A percentile compares a stretch with the other conserved stretches of the same genome.
phyloP scores from a whole-genome alignment of 2,113 vertebrate species.

The Accipiter virgatus region DNA sequence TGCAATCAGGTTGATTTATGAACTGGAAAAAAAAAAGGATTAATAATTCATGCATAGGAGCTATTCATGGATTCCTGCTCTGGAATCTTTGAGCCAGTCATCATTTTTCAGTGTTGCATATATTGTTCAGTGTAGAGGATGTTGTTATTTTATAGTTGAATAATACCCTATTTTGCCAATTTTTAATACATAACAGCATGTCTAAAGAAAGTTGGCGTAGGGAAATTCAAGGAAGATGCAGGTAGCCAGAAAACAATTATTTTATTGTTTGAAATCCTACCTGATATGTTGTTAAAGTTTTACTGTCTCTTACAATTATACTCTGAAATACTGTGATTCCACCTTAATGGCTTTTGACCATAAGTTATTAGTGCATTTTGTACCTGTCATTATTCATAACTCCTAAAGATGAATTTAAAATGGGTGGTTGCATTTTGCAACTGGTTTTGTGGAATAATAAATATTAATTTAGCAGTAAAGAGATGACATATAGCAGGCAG shows the following conservation, averaged over 20 bases:
- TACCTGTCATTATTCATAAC: not conserved
- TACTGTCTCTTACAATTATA: not conserved
- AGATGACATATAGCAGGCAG: not conserved
- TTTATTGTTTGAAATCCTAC: not conserved
- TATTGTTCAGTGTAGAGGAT: not conserved
- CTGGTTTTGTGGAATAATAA: not conserved
- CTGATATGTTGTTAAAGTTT: not conserved
- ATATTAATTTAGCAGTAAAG: not conserved
- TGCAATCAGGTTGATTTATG: not conserved
- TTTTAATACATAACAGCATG: not conserved
- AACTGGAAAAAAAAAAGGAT: not conserved
- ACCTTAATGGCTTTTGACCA: not conserved
- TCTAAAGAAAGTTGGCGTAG: not conserved
- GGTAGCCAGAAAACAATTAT: not conserved
- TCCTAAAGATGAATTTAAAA: not conserved
- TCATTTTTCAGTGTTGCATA: not conserved
- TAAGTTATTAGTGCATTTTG: not conserved
- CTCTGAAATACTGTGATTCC: not conserved
- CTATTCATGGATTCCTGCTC: not conserved
- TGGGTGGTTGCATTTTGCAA: not conserved
- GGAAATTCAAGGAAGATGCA: not conserved
- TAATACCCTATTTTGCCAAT: not conserved
- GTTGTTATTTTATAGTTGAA: not conserved
- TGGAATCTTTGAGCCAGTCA: not conserved
- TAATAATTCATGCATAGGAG: not conserved